These are phyloP conservation scores for Caradrina clavipalpis DNA, from an alignment of 2,888 invertebrate genomes.

Conservation along the genomic window DNA sequence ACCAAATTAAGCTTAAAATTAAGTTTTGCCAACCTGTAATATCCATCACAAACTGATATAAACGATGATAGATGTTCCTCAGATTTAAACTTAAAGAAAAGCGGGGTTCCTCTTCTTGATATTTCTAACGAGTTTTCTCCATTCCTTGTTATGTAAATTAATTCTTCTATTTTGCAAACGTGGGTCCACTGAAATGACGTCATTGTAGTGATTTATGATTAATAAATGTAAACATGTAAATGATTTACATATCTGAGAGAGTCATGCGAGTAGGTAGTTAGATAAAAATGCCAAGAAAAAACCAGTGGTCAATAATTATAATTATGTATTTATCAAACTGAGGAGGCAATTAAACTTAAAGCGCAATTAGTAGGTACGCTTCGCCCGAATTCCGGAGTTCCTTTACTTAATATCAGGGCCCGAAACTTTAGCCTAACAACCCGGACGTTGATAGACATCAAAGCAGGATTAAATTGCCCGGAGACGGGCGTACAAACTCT, in stretches of 20 bases:
- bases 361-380: background rate
- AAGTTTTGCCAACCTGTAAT: conserved; percentile 92
- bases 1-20: background rate
- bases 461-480: too few species aligned
- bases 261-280: background rate
- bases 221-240: conserved; percentile 6
- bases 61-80: conserved; percentile 94
- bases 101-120: conserved; percentile 94
- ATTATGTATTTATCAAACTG: background rate
- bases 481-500: too few species aligned
- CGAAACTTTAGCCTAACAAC: too few species aligned
- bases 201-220: conserved; percentile 15
- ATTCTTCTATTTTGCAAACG: conserved; percentile 95
- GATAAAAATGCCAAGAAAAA: conserved; percentile 4
- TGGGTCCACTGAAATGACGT: conserved; percentile 92
- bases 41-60: conserved; percentile 95
- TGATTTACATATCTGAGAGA: conserved; percentile 3
- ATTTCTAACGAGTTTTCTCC: conserved; percentile 94
- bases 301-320: conserved; percentile 2
- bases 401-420: background rate
- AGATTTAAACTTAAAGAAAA: conserved; percentile 93
- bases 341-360: background rate
- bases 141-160: conserved; percentile 95
- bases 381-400: background rate
- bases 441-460: too few species aligned